Evolutionary conservation across 2,888 invertebrate genomes (phyloP), one percentile per base, ranked within the genome.

Genomic region (Reticulitermes lucifugus): DNA sequence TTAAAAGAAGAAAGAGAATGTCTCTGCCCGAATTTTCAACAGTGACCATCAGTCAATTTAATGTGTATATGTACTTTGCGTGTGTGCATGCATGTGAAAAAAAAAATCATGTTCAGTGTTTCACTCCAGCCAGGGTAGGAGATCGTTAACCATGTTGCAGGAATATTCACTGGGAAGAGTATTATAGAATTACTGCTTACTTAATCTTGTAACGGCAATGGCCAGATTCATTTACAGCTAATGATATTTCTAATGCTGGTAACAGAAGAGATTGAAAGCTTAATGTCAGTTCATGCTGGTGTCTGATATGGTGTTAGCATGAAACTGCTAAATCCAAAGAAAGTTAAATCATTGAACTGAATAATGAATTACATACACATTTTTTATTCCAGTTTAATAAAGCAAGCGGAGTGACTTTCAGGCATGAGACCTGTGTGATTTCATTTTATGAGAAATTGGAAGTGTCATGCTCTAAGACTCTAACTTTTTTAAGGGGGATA

Each of bases 1-100:
- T 25, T 25, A 14, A 7, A 25, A n/a, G 25, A 65, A n/a, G 25
- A 25, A n/a, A 25, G 2, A 46, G 41, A 43, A n/a, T 77, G 46
- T 77, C 25, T 2, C 18, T 35, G 21, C 21, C 21, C 41, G 9
- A 7, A 46, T 29, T 35, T 46, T 77, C 46, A 5, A 5, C 60
- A 43, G 59, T 60, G 80, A 60, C 80, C 80, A 60, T 80, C 80
- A 79, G 80, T 81, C 81, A 81, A 70, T 81, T 81, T 81, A 81
- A 81, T 81, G 70, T 81, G n/a, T 70, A 81, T 70, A 81, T 43
- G 46, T 81, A 77, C 46, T 77, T 43, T 81, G 81, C 70, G 43
- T 81, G 81, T 81, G 81, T 81, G 43, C 35, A 35, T n/a, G 41
- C 35, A 35, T 22, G 18, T 51, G 79, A 14, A 18, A 55, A 29